These are phyloP conservation scores for Stomatorhinus walkeri DNA, from an alignment of 2,797 vertebrate species.

Conservation along the genomic window DNA sequence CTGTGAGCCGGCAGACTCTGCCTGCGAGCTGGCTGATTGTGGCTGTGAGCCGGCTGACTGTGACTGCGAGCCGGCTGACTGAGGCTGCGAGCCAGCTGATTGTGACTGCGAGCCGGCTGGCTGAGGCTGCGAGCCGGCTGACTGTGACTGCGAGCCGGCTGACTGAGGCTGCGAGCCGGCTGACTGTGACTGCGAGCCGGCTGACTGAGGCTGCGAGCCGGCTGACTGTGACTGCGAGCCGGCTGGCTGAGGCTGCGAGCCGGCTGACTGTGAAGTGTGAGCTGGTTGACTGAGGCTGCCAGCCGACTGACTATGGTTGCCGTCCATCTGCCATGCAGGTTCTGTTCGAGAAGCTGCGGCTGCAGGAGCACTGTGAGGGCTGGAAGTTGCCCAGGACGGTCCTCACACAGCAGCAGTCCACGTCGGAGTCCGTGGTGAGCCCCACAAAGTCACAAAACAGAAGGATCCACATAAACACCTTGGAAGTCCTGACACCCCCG, in stretches of 20 bases:
- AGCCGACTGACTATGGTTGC: neutral
- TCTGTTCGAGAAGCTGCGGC: constrained; percentile 80
- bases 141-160: neutral
- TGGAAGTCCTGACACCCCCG: neutral
- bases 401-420: constrained; percentile 69
- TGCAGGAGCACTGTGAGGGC: constrained; percentile 65
- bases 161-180: neutral
- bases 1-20: neutral
- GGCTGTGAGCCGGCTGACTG: neutral
- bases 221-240: neutral
- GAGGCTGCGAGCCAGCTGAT: neutral
- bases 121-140: neutral
- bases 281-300: neutral
- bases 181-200: neutral
- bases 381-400: constrained; percentile 69
- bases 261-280: neutral
- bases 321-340: constrained; percentile 52
- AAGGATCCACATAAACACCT: neutral
- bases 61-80: neutral
- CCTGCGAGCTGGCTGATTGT: neutral
- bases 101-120: constrained; percentile 6
- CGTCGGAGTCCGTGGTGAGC: constrained; percentile 75
- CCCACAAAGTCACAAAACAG: neutral
- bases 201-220: neutral
- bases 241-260: neutral